phyloP scores from a whole-genome alignment of 2,113 vertebrate genomes.

The Brachionichthys hirsutus region DNA sequence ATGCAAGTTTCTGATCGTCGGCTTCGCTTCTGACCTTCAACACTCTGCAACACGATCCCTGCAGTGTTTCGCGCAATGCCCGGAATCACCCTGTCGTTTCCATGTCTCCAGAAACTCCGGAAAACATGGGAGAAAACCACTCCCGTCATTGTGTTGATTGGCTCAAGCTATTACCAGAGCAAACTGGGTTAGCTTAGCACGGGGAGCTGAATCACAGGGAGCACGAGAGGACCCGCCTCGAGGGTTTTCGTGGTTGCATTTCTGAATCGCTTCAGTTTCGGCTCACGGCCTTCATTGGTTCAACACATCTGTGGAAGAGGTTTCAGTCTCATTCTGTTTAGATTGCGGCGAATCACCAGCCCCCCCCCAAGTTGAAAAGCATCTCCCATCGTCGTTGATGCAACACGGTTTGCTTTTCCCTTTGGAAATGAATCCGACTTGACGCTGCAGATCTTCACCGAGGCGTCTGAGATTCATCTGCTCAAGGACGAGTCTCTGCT shows the following conservation, averaged over 20 bases:
- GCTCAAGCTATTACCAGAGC: slow-evolving; percentile 48
- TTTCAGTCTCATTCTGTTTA: background rate
- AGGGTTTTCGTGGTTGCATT: too few relatives aligned
- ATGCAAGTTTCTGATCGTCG: slow-evolving; percentile 34
- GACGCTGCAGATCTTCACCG: too few relatives aligned
- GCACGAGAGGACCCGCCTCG: slow-evolving; percentile 10
- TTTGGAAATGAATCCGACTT: too few relatives aligned
- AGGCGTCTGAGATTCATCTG: too few relatives aligned
- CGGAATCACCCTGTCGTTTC: too few relatives aligned
- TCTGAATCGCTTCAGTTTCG: too few relatives aligned
- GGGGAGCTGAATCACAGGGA: slow-evolving; percentile 18
- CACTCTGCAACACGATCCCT: slow-evolving; percentile 5
- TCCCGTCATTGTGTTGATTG: slow-evolving; percentile 47
- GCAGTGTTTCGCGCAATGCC: background rate
- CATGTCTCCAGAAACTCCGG: slow-evolving; percentile 11
- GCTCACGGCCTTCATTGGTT: background rate
- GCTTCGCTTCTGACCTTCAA: slow-evolving; percentile 50
- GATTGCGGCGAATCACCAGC: too few relatives aligned
- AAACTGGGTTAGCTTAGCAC: slow-evolving; percentile 40
- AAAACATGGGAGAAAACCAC: slow-evolving; percentile 28
- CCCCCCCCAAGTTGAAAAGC: too few relatives aligned
- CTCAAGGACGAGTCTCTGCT: background rate
- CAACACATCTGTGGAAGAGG: background rate
- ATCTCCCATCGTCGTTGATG: too few relatives aligned
- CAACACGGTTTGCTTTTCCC: too few relatives aligned